These are phyloP conservation scores for Copsychus sechellarum DNA, from an alignment of 2,113 vertebrate species.

Conservation along the genomic window DNA sequence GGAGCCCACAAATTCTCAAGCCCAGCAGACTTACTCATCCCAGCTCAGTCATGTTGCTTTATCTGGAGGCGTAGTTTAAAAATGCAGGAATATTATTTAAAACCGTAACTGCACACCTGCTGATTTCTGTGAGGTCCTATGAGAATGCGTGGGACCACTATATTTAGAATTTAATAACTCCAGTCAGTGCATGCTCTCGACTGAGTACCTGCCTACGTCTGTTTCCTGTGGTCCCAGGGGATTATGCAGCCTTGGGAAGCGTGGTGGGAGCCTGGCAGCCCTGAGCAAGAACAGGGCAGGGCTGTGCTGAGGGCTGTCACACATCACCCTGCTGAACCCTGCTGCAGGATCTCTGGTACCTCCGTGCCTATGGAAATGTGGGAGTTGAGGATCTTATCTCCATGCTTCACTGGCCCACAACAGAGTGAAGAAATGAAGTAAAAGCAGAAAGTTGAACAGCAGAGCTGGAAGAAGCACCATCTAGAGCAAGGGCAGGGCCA, in stretches of 20 bases:
- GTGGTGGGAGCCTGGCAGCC: fast-evolving
- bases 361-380: fast-evolving
- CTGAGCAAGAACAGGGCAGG: neutral
- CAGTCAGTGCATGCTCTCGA: neutral
- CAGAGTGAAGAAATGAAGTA: neutral
- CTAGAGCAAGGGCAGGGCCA: neutral
- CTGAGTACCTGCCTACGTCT: neutral
- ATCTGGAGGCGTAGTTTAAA: neutral
- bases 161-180: neutral
- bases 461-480: neutral
- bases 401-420: neutral
- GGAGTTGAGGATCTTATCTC: neutral
- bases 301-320: too few relatives aligned
- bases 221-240: neutral
- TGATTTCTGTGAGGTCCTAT: neutral
- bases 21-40: neutral
- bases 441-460: neutral
- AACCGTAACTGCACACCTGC: neutral
- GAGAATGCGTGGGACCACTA: neutral
- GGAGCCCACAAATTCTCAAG: neutral
- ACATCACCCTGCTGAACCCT: neutral
- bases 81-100: constrained; percentile 1
- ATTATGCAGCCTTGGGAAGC: neutral
- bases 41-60: neutral
- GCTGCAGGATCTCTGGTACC: neutral